Evolutionary conservation across 2,797 vertebrate species (phyloP), one percentile per base, ranked within the genome.

Genomic region (Crocidura indochinensis): DNA sequence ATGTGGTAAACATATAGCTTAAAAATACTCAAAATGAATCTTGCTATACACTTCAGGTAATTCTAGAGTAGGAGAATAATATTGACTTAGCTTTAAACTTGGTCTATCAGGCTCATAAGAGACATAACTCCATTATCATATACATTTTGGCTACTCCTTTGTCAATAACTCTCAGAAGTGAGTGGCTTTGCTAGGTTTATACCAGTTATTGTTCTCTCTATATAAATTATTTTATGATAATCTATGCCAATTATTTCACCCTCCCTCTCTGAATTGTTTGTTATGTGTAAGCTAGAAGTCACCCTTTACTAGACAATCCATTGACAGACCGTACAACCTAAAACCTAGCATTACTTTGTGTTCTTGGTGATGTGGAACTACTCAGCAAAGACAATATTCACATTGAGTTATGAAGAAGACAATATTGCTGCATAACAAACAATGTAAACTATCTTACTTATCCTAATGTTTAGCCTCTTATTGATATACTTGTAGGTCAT

Each of bases 161-260:
- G 60, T 87, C 64, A 77, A 46, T 81, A 91, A 56, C 8, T 73
- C 73, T 91, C 46, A 73, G 67, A 82, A 78, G 19, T 17, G 77
- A 94, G 56, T 90, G 76, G 4, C 12, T 74, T 49, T 91, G 84
- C 73, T 64, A 86, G 14, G 47, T 9, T 65, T 71, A 47, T 8
- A 44, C 19, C 14, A 27, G n/a, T 29, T 47, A 38, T 29, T 74
- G 44, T 29, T 74, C 24, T 85, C 10, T 77, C 46, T 88, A 60
- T 88, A 29, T 71, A 84, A 76, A 84, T 26, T 68, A 72, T 91
- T 91, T 83, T 19, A 64, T 85, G 62, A 76, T 82, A 89, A 82
- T 76, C 31, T 26, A 64, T 79, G 51, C 11, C 24, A 78, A 1
- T 46, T 73, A 7, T 15, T 92, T 90, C 46, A 26, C 82, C 80